Evolutionary conservation across 2,113 vertebrate genomes (phyloP).

Genomic region (Anas platyrhynchos): DNA sequence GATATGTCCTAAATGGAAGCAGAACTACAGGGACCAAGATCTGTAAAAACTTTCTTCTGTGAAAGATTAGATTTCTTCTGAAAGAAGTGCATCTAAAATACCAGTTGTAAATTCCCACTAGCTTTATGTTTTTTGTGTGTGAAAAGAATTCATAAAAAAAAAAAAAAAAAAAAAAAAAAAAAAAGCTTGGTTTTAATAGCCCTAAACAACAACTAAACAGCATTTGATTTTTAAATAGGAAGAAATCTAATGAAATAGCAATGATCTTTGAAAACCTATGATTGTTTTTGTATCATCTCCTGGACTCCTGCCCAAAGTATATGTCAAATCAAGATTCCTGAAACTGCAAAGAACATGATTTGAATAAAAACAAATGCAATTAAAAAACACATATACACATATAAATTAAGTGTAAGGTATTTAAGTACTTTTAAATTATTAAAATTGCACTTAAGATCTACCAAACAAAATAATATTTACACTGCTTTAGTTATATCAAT

Average conservation of each 20-base stretch:
- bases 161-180: background rate
- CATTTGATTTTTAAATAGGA: background rate
- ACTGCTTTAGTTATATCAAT: background rate
- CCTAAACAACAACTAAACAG: background rate
- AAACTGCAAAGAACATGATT: background rate
- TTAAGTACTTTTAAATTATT: background rate
- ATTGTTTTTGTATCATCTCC: background rate
- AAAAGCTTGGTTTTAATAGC: background rate
- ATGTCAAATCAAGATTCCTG: background rate
- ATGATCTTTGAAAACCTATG: background rate
- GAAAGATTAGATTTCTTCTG: slow-evolving; percentile 31
- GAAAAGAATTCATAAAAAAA: background rate
- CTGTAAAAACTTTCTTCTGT: background rate
- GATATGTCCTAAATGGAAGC: slow-evolving; percentile 21
- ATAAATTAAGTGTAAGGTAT: background rate
- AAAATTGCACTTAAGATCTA: background rate
- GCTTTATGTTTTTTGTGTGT: background rate
- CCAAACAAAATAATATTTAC: background rate
- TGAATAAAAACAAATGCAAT: background rate
- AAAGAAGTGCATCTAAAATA: background rate
- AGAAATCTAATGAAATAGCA: background rate
- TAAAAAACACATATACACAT: background rate
- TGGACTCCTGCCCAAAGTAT: background rate
- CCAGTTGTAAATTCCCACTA: background rate
- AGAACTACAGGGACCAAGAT: background rate